Evolutionary conservation across 1,140 invertebrate genomes (phyloP).

Genomic region (Camponotus vicinus): DNA sequence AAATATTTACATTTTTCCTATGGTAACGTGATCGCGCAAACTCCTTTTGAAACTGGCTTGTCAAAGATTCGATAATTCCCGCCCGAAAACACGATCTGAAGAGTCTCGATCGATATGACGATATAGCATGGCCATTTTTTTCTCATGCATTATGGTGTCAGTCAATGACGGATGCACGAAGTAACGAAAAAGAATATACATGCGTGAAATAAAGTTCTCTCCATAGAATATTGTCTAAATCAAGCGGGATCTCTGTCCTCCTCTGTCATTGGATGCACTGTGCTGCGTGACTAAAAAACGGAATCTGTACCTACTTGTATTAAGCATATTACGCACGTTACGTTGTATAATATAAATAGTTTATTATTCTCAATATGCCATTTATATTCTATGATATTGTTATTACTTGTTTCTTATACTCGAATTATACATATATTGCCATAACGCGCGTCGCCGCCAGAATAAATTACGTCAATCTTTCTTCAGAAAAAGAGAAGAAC

Average conservation of each 20-base stretch:
- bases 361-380: slow-evolving; percentile 76
- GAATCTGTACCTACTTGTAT: slow-evolving; percentile 72
- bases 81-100: slow-evolving; percentile 14
- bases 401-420: slow-evolving; percentile 72
- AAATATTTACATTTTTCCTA: not conserved
- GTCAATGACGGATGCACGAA: not conserved
- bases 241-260: not conserved
- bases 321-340: slow-evolving; percentile 76
- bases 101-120: slow-evolving; percentile 17
- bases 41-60: not conserved
- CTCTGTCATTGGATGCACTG: slow-evolving; percentile 5
- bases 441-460: slow-evolving; percentile 50
- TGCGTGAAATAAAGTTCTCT: not conserved
- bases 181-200: not conserved
- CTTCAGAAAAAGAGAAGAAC: not conserved
- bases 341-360: slow-evolving; percentile 83
- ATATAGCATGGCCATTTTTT: slow-evolving; percentile 54
- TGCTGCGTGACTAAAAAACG: slow-evolving; percentile 34
- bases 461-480: slow-evolving; percentile 34
- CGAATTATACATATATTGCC: slow-evolving; percentile 52
- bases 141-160: slow-evolving; percentile 58
- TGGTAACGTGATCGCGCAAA: not conserved
- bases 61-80: slow-evolving; percentile 19
- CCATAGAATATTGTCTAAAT: not conserved
- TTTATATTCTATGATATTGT: slow-evolving; percentile 73